Evolutionary conservation across 2,797 vertebrate species (phyloP).

Genomic region (Kryptopterus vitreolus): DNA sequence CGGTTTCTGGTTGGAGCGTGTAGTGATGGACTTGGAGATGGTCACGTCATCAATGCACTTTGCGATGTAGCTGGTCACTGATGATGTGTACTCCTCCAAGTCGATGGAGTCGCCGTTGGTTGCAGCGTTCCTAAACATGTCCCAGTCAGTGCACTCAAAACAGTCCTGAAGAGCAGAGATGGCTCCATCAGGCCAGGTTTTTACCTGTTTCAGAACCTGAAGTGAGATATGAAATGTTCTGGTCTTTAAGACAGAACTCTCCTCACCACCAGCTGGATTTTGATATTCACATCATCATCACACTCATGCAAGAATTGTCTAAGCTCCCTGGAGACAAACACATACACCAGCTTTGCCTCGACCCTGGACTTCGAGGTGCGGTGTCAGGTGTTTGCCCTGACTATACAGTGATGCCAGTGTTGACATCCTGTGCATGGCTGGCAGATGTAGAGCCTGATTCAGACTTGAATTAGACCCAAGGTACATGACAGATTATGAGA

Average conservation of each 20-base stretch:
- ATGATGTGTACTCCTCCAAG: too few species aligned
- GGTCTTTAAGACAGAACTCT: not conserved
- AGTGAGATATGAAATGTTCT: not conserved
- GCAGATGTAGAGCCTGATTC: not conserved
- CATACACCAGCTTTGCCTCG: not conserved
- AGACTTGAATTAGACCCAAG: not conserved
- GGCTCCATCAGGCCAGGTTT: too few species aligned
- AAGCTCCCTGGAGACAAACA: not conserved
- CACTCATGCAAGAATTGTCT: not conserved
- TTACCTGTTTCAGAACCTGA: not conserved
- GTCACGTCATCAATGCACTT: too few species aligned
- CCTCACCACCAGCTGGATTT: not conserved
- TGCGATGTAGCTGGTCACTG: too few species aligned
- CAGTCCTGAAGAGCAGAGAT: too few species aligned
- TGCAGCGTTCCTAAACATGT: too few species aligned
- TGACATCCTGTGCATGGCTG: not conserved
- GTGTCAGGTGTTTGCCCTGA: not conserved
- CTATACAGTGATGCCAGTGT: not conserved
- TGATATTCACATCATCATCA: not conserved
- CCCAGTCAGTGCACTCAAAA: too few species aligned
- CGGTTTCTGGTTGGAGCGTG: too few species aligned
- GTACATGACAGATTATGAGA: slow-evolving; percentile 4
- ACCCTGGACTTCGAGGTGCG: not conserved
- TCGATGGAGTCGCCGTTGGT: too few species aligned
- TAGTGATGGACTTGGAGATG: too few species aligned